A percentile compares a stretch with the other conserved stretches of the same genome.
phyloP scores from a whole-genome alignment of 2,113 vertebrate genomes.

The Cephalopholis sonnerati region DNA sequence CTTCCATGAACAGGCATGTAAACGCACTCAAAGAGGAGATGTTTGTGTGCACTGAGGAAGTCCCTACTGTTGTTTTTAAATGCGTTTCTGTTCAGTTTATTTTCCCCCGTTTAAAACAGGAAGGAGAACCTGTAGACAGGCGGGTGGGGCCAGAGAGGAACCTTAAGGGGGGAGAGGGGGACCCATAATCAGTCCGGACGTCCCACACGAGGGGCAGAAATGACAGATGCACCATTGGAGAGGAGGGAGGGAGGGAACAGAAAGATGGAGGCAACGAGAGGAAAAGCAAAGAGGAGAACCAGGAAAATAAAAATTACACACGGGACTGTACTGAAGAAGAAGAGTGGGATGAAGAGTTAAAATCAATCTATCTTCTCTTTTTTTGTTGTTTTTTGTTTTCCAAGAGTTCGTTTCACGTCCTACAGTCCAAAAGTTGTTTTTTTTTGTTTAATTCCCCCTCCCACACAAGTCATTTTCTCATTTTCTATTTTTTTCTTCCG shows the following conservation, averaged over 20 bases:
- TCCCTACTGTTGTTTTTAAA: conserved; percentile 38
- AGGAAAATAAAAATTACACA: conserved; percentile 56
- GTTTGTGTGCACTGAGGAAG: conserved; percentile 10
- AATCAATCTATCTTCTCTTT: conserved; percentile 83
- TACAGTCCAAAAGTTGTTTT: conserved; percentile 86
- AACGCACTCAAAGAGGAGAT: conserved; percentile 49
- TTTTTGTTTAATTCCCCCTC: conserved; percentile 57
- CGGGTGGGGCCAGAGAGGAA: conserved; percentile 8
- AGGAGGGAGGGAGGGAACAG: conserved; percentile 7
- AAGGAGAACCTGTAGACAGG: neutral
- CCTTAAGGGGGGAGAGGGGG: neutral
- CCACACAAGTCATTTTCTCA: conserved; percentile 81
- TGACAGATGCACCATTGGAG: conserved; percentile 33
- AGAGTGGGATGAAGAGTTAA: conserved; percentile 78
- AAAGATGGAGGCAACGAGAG: conserved; percentile 47
- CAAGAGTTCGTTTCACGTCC: conserved; percentile 87
- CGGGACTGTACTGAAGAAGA: conserved; percentile 40
- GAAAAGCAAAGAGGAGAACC: conserved; percentile 60
- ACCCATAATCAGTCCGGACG: conserved; percentile 15
- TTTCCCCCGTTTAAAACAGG: conserved; percentile 37
- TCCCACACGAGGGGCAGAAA: conserved; percentile 39
- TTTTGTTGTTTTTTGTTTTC: conserved; percentile 78
- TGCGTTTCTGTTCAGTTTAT: conserved; percentile 15
- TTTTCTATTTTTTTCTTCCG: conserved; percentile 75
- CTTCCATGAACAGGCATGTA: conserved; percentile 34